These are phyloP conservation scores for Julus scanicus DNA, from an alignment of 2,888 invertebrate species.

Conservation along the genomic window DNA sequence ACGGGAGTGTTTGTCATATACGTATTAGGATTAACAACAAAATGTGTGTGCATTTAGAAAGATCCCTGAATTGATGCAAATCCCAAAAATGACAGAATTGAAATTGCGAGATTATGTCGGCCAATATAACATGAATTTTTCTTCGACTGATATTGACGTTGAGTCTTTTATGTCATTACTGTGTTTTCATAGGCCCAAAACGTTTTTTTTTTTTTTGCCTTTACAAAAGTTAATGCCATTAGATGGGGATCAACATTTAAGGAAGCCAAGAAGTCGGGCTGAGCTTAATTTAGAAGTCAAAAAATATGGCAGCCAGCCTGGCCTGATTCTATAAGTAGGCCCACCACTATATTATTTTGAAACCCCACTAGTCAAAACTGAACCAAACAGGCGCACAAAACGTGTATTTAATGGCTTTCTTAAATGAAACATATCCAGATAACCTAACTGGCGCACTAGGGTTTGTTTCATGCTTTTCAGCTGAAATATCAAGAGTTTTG, in stretches of 20 bases:
- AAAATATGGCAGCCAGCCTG: constrained; percentile 47
- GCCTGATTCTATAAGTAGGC: constrained; percentile 49
- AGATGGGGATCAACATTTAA: constrained; percentile 30
- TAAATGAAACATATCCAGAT: constrained; percentile 38
- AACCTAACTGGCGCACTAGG: constrained; percentile 42
- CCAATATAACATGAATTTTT: not conserved
- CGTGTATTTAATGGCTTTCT: constrained; percentile 37
- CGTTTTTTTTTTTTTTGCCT: not conserved
- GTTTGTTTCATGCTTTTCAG: constrained; percentile 37
- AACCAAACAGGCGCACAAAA: constrained; percentile 44
- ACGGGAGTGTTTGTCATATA: not conserved
- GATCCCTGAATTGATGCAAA: not conserved
- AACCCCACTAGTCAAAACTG: constrained; percentile 39
- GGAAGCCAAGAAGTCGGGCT: constrained; percentile 42
- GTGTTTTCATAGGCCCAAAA: not conserved
- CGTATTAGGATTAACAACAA: not conserved
- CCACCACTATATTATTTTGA: constrained; percentile 42
- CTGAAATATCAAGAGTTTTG: constrained; percentile 22
- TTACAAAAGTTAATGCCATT: constrained; percentile 36
- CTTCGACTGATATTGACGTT: not conserved
- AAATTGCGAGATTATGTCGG: not conserved
- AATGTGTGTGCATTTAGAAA: not conserved
- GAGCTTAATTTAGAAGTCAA: constrained; percentile 49
- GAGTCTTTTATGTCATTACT: not conserved
- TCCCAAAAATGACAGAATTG: not conserved